Evolutionary conservation across 2,797 vertebrate species (phyloP), one percentile per base, ranked within the genome.

Genomic region (Steatocranus sp.): DNA sequence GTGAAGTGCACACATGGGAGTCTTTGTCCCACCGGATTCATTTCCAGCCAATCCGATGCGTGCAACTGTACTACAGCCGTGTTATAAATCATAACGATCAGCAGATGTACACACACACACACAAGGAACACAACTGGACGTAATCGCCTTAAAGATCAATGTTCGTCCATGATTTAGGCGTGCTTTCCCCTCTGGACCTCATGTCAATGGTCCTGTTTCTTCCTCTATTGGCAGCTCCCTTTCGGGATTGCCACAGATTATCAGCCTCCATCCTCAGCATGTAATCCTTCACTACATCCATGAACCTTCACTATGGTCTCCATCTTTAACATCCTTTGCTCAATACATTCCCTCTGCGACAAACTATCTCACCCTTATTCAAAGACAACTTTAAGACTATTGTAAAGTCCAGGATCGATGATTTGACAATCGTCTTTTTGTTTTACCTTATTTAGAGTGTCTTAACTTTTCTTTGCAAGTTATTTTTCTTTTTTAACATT

Each of bases 1-100:
- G 48, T 46, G 84, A 83, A 49, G 81, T 7, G 49, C 75, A 79
- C 82, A 83, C 80, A 48, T 5, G 15, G 10, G 43, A 48, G 41
- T 30, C 17, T 88, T 82, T 74, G 77, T 73, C 20, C 32, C 30
- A 11, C 20, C 20, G 43, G 77, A 46, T 32, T 66, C 6, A 50
- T 75, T 50, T 51, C 18, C 79, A 49, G 17, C 77, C 81, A 83
- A 20, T 68, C 66, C n/a, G 34, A 36, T 75, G 17, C 30, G 46
- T 74, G 14, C 20, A 68, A 15, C 63, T 4, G 36, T 68, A 25
- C 36, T 43, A 32, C 68, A 73, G 68, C 41, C 25, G 17, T 30
- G 41, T 1, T 46, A 70, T 70, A 30, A 11, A 46, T 46, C 15
- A 27, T 48, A 30, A 30, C 2, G 41, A 30, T 12, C 41, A 48